Percentiles rank a stretch among this genome's conserved stretches.
Conservation (phyloP, 2,113 vertebrate genomes). For the Equus quagga region DNA sequence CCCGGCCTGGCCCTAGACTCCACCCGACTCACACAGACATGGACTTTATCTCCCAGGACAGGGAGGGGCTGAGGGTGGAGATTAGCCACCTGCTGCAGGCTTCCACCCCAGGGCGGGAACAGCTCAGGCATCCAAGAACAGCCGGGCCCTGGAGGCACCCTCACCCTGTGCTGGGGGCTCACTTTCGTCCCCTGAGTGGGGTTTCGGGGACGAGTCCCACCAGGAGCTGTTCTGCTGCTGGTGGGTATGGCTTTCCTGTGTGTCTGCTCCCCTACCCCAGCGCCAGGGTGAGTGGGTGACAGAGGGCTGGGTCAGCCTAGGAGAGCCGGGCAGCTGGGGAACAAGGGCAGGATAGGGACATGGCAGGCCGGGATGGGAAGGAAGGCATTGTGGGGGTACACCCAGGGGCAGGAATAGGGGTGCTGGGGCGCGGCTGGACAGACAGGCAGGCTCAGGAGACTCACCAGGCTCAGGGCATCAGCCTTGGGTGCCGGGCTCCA, state of each 20-base stretch:
- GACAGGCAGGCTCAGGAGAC: not conserved
- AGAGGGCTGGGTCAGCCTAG: not conserved
- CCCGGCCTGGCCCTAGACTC: not conserved
- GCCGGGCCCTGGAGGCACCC: not conserved
- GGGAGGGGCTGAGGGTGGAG: not conserved
- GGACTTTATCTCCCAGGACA: not conserved
- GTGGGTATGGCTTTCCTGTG: not conserved
- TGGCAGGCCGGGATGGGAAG: no score
- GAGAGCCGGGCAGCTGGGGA: no score
- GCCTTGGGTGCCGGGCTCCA: not conserved
- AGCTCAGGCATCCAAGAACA: not conserved
- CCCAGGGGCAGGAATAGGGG: not conserved
- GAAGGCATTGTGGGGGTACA: no score
- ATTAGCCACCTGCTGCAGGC: not conserved
- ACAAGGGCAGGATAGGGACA: not conserved
- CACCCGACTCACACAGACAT: not conserved
- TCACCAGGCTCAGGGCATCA: not conserved
- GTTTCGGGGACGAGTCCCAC: no score
- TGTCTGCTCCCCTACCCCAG: rapidly evolving
- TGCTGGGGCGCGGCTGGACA: rapidly evolving
- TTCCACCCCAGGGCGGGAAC: not conserved
- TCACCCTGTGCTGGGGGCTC: no score
- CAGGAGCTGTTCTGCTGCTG: not conserved
- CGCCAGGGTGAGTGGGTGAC: no score
- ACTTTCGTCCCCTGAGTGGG: not conserved